These are phyloP conservation scores for Ploceus nigricollis DNA, from an alignment of 2,113 vertebrate genomes.

Conservation along the genomic window DNA sequence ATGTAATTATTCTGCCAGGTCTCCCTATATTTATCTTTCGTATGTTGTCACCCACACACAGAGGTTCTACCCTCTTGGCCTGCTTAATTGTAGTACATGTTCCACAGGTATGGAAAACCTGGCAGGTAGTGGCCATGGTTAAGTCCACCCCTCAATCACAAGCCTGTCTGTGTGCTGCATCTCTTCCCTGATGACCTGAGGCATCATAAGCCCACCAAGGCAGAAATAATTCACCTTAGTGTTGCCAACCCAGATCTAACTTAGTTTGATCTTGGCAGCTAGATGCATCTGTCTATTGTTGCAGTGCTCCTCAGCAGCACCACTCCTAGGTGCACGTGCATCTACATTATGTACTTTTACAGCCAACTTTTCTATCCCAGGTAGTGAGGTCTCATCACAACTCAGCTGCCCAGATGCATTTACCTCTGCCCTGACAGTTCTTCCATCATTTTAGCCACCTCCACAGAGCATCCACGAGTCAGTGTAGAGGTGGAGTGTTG, in stretches of 20 bases:
- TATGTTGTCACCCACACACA: too few relatives aligned
- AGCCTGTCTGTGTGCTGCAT: neutral
- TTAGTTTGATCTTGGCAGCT: neutral
- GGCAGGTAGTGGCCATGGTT: neutral
- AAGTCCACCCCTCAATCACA: neutral
- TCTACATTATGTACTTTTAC: neutral
- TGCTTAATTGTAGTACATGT: neutral
- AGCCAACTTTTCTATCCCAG: neutral
- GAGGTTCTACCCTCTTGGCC: neutral
- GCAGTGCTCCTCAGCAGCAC: accelerated
- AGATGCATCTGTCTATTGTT: too few relatives aligned
- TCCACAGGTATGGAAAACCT: neutral
- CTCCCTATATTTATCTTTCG: neutral
- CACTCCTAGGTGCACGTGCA: neutral
- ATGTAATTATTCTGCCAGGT: neutral
- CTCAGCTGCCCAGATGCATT: neutral
- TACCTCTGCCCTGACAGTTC: neutral
- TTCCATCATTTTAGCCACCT: neutral
- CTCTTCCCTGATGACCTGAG: neutral
- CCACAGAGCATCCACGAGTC: accelerated
- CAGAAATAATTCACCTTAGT: neutral
- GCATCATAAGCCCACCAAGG: neutral
- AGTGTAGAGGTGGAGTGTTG: neutral
- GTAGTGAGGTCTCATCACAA: neutral
- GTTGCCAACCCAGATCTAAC: neutral